Evolutionary conservation across 2,797 vertebrate genomes (phyloP), one percentile per base, ranked within the genome.

Genomic region (Tapera naevia): DNA sequence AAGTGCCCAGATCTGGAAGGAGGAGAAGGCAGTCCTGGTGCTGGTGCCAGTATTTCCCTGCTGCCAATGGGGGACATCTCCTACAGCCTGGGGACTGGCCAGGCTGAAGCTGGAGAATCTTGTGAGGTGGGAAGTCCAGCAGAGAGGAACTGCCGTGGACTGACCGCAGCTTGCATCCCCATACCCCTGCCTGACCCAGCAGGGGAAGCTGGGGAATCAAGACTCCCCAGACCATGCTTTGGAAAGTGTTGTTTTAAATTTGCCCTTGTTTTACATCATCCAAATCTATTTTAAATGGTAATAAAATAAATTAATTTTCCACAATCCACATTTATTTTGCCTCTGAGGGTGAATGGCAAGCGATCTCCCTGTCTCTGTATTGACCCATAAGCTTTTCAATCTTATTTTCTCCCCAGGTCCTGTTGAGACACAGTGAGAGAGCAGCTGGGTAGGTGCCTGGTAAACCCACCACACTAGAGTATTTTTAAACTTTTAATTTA

Each of bases 21-120:
- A 75, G 64, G 27, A 39, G 33, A 7, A 27, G 30, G 30, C 3
- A 1, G 4, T 39, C 39, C 24, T 0, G 0, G 41, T 0, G 0
- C 28, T 17, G 27, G 6, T 19, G 27, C 3, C 3, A 35, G 18
- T 9, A 6, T 35, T 69, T 39, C 22, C 37, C 56, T 46, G 43
- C 24, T 16, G n/a, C 60, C 41, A 17, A 0, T 6, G 32, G 13
- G n/a, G 32, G 16, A 27, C 15, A 6, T 17, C 14, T 35, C 73
- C 50, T 11, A 51, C 32, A 37, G 51, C 17, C 46, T 2, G 5
- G 7, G 11, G 23, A 56, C 14, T 39, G 46, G 14, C 69, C 41
- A 16, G 1, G 1, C 27, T 24, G 70, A 17, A 32, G 58, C 65
- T 9, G 23, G 16, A 14, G 39, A 64, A 60, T 22, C 14, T 12